phyloP scores from a whole-genome alignment of 2,797 vertebrate genomes.

The Cirrhinus molitorella region DNA sequence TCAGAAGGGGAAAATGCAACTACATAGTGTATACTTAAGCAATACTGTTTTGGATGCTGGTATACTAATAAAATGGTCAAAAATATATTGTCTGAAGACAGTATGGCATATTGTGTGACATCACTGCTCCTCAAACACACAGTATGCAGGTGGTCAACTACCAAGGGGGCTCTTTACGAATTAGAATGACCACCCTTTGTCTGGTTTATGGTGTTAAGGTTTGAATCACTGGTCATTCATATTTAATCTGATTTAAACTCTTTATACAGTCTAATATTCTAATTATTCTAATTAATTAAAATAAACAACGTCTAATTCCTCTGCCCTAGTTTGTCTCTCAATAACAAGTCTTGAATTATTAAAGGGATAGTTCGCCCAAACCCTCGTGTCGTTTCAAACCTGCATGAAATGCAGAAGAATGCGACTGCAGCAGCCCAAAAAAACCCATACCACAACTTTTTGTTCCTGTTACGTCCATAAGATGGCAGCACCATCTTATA shows the following conservation, averaged over 20 bases:
- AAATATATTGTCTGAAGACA: too few relatives aligned
- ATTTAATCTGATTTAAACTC: not conserved
- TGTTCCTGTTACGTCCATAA: not conserved
- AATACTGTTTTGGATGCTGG: too few relatives aligned
- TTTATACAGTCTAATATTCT: not conserved
- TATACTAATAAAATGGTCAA: too few relatives aligned
- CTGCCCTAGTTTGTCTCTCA: not conserved
- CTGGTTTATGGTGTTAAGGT: too few relatives aligned
- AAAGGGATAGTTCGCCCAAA: not conserved
- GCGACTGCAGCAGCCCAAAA: not conserved
- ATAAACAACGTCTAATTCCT: not conserved
- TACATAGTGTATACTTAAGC: too few relatives aligned
- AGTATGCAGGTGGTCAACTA: too few relatives aligned
- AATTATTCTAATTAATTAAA: not conserved
- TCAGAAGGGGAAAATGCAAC: too few relatives aligned
- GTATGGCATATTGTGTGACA: too few relatives aligned
- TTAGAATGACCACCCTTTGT: too few relatives aligned
- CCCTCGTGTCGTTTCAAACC: not conserved
- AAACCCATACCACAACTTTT: not conserved
- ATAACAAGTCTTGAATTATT: not conserved
- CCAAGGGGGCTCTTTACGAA: too few relatives aligned
- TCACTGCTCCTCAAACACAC: too few relatives aligned
- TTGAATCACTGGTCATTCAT: not conserved
- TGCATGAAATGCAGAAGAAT: not conserved
- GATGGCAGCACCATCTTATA: constrained; percentile 8